Evolutionary conservation across 2,797 vertebrate genomes (phyloP), one percentile per base, ranked within the genome.

Genomic region (Gymnodraco acuticeps): DNA sequence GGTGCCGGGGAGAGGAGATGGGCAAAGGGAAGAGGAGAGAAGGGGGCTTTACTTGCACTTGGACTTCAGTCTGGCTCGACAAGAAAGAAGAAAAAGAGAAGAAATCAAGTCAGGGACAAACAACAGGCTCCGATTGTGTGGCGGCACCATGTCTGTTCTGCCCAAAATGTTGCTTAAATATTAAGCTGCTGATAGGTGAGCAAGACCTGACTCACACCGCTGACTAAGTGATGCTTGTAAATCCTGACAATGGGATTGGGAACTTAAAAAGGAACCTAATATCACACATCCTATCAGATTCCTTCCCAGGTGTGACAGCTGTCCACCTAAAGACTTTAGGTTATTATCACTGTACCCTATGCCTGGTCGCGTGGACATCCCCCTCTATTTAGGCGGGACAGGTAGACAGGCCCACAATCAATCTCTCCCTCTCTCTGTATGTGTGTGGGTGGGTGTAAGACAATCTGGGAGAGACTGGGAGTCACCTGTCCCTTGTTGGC

Each of bases 401-500:
- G 67, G 67, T 23, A 72, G 83, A 82, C 60, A 67, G 65, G 48
- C 64, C 73, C 66, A 83, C 64, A 78, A 71, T 88, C 84, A 87
- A 78, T 86, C 70, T 72, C 54, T 71, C 65, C 60, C 41, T 59
- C 59, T 76, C 20, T 66, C 43, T 68, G 17, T 78, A 42, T 43
- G 38, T 64, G 31, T 31, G 56, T 66, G 64, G 16, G 78, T 52
- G 75, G 43, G 64, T 84, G 91, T 90, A 89, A 91, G 84, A 61
- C 88, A 86, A 93, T 91, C 89, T 92, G 87, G 87, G 84, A 91
- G 78, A 87, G 80, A 87, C 87, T 83, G 81, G 75, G 81, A 92
- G 87, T 93, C 92, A 93, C 90, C 91, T 93, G 90, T 91, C 91
- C 85, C 90, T 89, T 76, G 83, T 89, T 91, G 90, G 90, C 91